Evolutionary conservation across 2,113 vertebrate genomes (phyloP).

Genomic region (Corythornis cristatus): DNA sequence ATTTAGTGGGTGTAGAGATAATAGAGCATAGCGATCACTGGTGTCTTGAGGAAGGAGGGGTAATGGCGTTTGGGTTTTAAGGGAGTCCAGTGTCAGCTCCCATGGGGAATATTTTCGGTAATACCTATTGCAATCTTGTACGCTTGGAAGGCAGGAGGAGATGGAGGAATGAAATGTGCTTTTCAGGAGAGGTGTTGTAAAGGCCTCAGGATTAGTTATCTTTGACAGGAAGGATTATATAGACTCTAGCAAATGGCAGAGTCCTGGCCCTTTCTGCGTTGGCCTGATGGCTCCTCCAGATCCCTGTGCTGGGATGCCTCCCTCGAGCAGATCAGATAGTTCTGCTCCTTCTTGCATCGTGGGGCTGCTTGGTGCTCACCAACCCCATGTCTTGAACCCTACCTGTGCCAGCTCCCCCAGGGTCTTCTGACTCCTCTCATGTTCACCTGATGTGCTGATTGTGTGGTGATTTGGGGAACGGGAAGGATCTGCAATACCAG

Average conservation of each 20-base stretch:
- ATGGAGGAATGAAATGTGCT: conserved; percentile 40
- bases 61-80: conserved; percentile 51
- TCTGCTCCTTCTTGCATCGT: neutral
- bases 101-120: conserved; percentile 43
- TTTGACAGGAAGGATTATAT: conserved; percentile 41
- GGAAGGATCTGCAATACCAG: neutral
- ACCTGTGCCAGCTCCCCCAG: rapidly evolving
- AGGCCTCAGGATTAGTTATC: conserved; percentile 49
- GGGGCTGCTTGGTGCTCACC: neutral
- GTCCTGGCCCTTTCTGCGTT: neutral
- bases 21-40: conserved; percentile 46
- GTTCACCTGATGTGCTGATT: neutral
- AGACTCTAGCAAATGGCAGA: neutral
- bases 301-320: neutral
- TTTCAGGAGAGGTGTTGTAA: conserved; percentile 34
- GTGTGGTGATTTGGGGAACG: rapidly evolving
- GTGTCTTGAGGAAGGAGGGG: conserved; percentile 55
- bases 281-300: neutral
- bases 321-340: neutral
- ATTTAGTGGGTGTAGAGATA: conserved; percentile 71
- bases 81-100: conserved; percentile 47
- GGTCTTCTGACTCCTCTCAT: neutral
- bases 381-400: rapidly evolving
- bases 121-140: conserved; percentile 54
- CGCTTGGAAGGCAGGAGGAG: conserved; percentile 49